Evolutionary conservation across 2,113 vertebrate species (phyloP).

Genomic region (human): GRCh38 chr13:68346001-68346500

Average conservation of each 20-base stretch:
- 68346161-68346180: not conserved
- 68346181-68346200: not conserved
- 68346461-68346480: not conserved
- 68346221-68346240: not conserved
- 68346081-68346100: not conserved
- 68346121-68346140: not conserved
- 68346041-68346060: not conserved
- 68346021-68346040: not conserved
- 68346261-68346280: not conserved
- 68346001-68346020: not conserved
- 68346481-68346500: not conserved
- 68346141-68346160: not conserved
- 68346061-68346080: not conserved
- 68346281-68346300: not conserved
- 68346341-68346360: not conserved
- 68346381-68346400: not conserved
- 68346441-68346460: not conserved
- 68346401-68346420: not conserved
- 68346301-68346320: not conserved
- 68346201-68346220: not conserved
- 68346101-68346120: not conserved
- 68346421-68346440: not conserved
- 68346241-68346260: not conserved
- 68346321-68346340: not conserved
- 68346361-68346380: not conserved